These are phyloP conservation scores for Martes martes DNA, from an alignment of 2,113 vertebrate species.

Conservation along the genomic window DNA sequence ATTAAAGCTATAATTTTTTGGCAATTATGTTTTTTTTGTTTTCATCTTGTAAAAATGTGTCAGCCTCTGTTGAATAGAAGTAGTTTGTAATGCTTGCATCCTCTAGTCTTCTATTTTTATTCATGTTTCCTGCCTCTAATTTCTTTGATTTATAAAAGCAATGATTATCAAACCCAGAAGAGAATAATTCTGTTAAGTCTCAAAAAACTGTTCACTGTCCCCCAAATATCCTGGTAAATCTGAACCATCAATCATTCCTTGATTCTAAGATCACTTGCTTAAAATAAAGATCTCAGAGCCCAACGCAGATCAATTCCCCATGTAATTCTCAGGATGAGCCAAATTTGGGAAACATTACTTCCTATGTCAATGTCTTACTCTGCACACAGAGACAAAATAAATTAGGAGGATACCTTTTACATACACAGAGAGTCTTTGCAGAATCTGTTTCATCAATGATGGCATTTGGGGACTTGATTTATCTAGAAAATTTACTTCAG, in stretches of 20 bases:
- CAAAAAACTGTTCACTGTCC: neutral
- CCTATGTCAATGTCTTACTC: neutral
- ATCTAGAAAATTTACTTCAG: neutral
- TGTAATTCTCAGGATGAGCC: neutral
- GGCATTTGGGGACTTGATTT: constrained; percentile 1
- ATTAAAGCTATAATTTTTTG: constrained; percentile 15
- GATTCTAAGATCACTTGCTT: neutral
- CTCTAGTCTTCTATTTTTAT: neutral
- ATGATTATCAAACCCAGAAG: neutral
- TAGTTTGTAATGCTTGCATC: neutral
- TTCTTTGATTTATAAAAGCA: constrained; percentile 28
- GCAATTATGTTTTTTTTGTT: constrained; percentile 40
- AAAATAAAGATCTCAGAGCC: neutral
- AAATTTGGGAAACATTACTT: neutral
- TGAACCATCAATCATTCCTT: neutral
- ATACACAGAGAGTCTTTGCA: neutral
- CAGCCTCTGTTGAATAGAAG: neutral
- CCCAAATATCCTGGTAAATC: neutral
- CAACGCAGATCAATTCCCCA: neutral
- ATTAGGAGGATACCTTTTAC: neutral
- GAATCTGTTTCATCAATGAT: neutral
- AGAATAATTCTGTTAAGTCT: neutral
- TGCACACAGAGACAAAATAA: neutral
- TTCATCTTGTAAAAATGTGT: constrained; percentile 26
- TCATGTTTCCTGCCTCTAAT: neutral